These are phyloP conservation scores for Ericerus pela DNA, from an alignment of 1,140 invertebrate genomes.

Conservation along the genomic window DNA sequence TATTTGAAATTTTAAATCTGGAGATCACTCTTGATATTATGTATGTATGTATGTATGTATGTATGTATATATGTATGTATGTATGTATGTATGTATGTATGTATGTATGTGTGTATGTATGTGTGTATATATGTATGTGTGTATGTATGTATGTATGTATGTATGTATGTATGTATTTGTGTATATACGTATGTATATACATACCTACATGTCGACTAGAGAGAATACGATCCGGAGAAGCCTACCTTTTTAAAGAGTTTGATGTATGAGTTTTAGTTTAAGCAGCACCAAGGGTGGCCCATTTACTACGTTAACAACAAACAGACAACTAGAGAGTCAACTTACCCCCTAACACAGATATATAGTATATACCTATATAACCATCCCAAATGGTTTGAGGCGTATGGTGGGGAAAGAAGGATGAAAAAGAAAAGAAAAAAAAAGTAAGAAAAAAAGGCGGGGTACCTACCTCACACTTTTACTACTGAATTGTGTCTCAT, in stretches of 20 bases:
- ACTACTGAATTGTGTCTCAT: constrained; percentile 7
- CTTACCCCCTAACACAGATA: constrained; percentile 7
- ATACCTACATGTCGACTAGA: no score
- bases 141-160: neutral
- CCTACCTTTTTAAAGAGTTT: constrained; percentile 12
- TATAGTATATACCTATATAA: no score
- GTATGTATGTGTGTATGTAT: neutral
- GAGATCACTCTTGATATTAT: no score
- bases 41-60: neutral
- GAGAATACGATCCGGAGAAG: no score
- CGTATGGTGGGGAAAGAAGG: no score
- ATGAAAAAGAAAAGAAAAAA: no score
- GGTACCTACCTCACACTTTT: constrained; percentile 9
- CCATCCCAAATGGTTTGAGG: neutral
- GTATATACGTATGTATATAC: neutral
- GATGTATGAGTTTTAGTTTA: constrained; percentile 7
- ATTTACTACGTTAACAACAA: constrained; percentile 10
- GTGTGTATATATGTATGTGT: neutral
- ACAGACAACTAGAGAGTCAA: constrained; percentile 9
- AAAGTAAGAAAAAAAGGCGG: neutral
- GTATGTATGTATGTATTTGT: no score
- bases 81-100: neutral
- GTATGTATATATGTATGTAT: neutral
- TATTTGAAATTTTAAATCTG: no score
- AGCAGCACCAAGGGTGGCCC: constrained; percentile 9